A percentile compares a stretch with the other conserved stretches of the same genome.
These are phyloP conservation scores for Altica lythri DNA, from an alignment of 2,888 invertebrate genomes.

Conservation along the genomic window DNA sequence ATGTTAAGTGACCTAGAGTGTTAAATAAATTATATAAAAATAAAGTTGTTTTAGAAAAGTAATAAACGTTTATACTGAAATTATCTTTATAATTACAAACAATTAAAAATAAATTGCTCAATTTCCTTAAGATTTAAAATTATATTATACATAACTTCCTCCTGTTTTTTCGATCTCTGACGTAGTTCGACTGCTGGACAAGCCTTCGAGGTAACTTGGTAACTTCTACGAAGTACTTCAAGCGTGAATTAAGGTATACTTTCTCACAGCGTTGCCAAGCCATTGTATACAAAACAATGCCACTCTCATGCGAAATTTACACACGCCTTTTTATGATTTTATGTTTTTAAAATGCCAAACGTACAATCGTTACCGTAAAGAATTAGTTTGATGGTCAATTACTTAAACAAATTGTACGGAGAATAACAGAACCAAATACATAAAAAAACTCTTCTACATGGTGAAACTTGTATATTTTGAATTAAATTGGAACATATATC, in stretches of 20 bases:
- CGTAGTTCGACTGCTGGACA: slow-evolving; percentile 14
- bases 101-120: slow-evolving; percentile 16
- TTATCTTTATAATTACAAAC: slow-evolving; percentile 16
- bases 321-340: slow-evolving; percentile 22
- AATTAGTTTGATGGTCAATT: neutral
- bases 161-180: neutral
- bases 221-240: slow-evolving; percentile 44
- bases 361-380: slow-evolving; percentile 16
- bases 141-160: slow-evolving; percentile 5
- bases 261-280: slow-evolving; percentile 48
- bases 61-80: too few relatives aligned
- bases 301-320: slow-evolving; percentile 33
- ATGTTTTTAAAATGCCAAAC: slow-evolving; percentile 31
- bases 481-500: too few relatives aligned
- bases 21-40: too few relatives aligned
- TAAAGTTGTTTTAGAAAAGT: too few relatives aligned
- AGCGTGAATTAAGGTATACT: slow-evolving; percentile 49
- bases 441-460: too few relatives aligned
- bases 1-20: too few relatives aligned
- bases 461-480: too few relatives aligned
- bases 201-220: slow-evolving; percentile 41
- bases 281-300: slow-evolving; percentile 46
- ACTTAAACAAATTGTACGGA: too few relatives aligned
- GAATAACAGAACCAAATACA: too few relatives aligned
- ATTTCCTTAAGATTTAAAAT: slow-evolving; percentile 13